Base-by-base conservation (phyloP, 2,888 invertebrate species). In the Metopia argyrocephala region DNA sequence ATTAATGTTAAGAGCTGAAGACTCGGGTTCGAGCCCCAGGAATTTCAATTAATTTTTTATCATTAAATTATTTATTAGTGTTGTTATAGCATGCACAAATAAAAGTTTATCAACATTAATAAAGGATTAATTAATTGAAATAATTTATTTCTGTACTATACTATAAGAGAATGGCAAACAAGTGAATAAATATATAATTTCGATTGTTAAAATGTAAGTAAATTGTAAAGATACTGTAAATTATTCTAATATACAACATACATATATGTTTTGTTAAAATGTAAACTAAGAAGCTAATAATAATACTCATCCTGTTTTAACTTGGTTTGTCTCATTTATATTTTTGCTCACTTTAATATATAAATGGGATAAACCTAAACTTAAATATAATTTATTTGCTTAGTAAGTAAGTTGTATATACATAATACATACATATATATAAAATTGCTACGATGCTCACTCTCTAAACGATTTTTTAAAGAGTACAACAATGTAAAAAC, bases 341-440 rank as follows among this genome's bases (percentile, higher is more conserved):
- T 78, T 78, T 78, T 78, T 78, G 76, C 76, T 78, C 76, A 78
- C 76, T 71, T 25, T 65, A 59, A 78, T 70, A 65, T 78, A 52
- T 78, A 78, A 78, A 65, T 65, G 76, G 15, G 70, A 20, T 1
- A 18, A 38, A 52, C 54, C 12, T 2, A 9, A 21, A 20, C 28
- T 12, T 5, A 9, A 20, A 31, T 59, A 20, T 18, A 5, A 31
- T 38, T 31, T 20, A 12, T 38, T 57, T 28, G 25, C 31, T 59
- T 57, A 18, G 12, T 20, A 59, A 20, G 28, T 31, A 59, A 59
- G 57, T 59, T 59, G 31, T 59, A 59, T 57, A 20, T 15, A 38
- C 12, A 18, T 57, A 52, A n/a, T n/a, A n/a, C n/a, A 38, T 38
- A 38, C 15, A 38, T 38, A 15, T 38, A 38, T 15, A 28, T 18